Conservation (phyloP, 2,113 vertebrate species). For the Diglossa brunneiventris region DNA sequence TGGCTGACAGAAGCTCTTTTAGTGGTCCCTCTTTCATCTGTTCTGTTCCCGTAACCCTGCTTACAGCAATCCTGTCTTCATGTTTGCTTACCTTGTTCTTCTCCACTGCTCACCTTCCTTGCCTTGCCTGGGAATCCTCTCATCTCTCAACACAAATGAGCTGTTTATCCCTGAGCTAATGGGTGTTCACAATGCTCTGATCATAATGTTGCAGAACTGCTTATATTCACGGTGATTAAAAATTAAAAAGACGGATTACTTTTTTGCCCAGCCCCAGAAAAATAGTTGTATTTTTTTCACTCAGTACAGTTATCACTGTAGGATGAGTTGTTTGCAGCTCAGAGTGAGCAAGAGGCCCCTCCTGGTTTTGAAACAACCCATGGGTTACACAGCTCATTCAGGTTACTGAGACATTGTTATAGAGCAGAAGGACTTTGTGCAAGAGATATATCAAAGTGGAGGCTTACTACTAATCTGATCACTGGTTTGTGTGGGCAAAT, state of each 20-base stretch:
- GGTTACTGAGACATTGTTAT: accelerated
- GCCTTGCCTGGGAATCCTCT: not conserved
- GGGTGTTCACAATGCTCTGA: not conserved
- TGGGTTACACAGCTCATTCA: not conserved
- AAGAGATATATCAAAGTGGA: not conserved
- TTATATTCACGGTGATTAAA: not conserved
- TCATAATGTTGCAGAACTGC: not conserved
- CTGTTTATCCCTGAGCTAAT: conserved; percentile 13
- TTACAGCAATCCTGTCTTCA: not conserved
- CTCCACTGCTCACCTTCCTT: not conserved
- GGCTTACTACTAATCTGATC: not conserved
- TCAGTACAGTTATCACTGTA: not conserved
- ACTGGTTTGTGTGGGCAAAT: not conserved
- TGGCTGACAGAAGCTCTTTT: not conserved
- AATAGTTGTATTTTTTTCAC: not conserved
- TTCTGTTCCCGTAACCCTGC: not conserved
- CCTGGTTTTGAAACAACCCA: not conserved
- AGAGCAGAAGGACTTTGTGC: not conserved
- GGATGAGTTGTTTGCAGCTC: not conserved
- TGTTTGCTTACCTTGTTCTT: not conserved
- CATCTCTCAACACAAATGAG: not conserved
- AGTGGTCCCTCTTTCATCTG: not conserved
- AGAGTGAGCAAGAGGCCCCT: not conserved
- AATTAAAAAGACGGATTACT: not conserved
- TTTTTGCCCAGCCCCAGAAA: not conserved